These are phyloP conservation scores for Yponomeuta malinellus DNA, from an alignment of 2,888 invertebrate genomes.

Conservation along the genomic window DNA sequence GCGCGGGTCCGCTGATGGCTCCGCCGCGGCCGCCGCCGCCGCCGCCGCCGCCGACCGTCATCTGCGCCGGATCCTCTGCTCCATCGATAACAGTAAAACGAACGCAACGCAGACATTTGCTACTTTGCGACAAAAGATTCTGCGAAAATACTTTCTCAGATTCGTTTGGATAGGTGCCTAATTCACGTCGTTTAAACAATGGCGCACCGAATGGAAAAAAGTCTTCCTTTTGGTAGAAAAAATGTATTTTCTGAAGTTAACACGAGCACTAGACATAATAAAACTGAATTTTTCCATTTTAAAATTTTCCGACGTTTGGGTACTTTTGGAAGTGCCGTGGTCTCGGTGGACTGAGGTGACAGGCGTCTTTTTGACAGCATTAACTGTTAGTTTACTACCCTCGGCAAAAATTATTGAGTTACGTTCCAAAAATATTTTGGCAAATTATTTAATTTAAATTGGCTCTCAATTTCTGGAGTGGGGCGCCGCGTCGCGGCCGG, in stretches of 20 bases:
- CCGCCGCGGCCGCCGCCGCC: neutral
- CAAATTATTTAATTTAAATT: too few relatives aligned
- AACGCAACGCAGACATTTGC: neutral
- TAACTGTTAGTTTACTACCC: too few relatives aligned
- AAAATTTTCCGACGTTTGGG: too few relatives aligned
- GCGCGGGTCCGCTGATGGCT: neutral
- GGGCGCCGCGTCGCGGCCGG: neutral
- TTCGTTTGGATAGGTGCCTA: neutral
- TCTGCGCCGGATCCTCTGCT: neutral
- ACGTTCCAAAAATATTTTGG: too few relatives aligned
- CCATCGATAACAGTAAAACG: conserved; percentile 3
- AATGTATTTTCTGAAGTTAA: too few relatives aligned
- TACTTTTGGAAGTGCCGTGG: too few relatives aligned
- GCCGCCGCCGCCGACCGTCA: neutral
- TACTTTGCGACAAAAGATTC: neutral
- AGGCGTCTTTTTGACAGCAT: too few relatives aligned
- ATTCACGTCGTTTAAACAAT: neutral
- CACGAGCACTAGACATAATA: too few relatives aligned
- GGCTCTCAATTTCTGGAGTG: neutral
- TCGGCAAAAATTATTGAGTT: too few relatives aligned
- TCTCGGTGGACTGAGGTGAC: too few relatives aligned
- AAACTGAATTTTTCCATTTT: too few relatives aligned
- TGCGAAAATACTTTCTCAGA: neutral
- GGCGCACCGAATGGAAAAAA: neutral
- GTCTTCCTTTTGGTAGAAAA: neutral